phyloP scores from a whole-genome alignment of 2,888 invertebrate genomes.

The Melinopterus prodromus region DNA sequence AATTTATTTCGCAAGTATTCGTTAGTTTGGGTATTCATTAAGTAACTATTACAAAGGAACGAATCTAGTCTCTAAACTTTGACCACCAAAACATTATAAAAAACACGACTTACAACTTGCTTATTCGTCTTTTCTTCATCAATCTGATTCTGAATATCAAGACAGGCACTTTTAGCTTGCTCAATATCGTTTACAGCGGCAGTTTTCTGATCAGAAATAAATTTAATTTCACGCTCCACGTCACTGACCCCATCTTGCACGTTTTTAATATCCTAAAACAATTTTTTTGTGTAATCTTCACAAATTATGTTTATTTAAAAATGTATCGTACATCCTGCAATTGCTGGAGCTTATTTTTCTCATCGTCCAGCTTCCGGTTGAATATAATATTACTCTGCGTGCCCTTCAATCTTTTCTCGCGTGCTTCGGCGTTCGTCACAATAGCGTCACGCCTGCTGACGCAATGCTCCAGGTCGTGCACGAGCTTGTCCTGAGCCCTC shows the following conservation, averaged over 20 bases:
- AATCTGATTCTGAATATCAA: conserved; percentile 31
- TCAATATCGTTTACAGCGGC: conserved; percentile 22
- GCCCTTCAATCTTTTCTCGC: conserved; percentile 61
- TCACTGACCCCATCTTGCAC: conserved; percentile 22
- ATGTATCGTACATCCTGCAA: conserved; percentile 59
- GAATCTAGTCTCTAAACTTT: no score
- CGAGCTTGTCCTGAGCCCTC: conserved; percentile 67
- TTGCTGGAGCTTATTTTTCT: conserved; percentile 66
- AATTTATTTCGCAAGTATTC: no score
- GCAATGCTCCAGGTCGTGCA: conserved; percentile 72
- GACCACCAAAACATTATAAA: no score
- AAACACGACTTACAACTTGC: conserved; percentile 51
- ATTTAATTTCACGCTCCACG: conserved; percentile 28
- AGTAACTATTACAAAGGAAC: no score
- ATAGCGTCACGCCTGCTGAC: conserved; percentile 72
- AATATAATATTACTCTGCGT: conserved; percentile 63
- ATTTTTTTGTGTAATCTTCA: background rate
- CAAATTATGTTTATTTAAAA: background rate
- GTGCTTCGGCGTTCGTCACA: conserved; percentile 65
- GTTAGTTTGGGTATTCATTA: no score
- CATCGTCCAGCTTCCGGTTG: conserved; percentile 67
- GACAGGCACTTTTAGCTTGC: background rate
- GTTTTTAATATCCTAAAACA: conserved; percentile 38
- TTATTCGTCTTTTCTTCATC: conserved; percentile 59
- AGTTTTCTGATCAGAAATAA: conserved; percentile 45